Evolutionary conservation across 2,797 vertebrate species (phyloP).

Genomic region (Meda fulgida): DNA sequence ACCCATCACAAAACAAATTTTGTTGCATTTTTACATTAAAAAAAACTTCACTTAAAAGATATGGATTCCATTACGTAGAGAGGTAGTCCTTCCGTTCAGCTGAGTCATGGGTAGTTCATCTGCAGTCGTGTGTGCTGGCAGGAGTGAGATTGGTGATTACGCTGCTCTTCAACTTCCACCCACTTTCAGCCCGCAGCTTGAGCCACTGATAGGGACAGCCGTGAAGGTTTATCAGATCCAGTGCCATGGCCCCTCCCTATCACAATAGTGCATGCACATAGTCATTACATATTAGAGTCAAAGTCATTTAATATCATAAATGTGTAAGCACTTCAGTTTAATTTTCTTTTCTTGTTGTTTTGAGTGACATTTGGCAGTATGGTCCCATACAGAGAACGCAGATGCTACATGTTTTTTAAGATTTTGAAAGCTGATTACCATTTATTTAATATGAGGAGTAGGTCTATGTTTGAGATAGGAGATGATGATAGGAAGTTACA

Average conservation of each 20-base stretch:
- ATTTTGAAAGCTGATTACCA: not conserved
- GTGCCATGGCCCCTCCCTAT: slow-evolving; percentile 19
- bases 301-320: not conserved
- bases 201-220: slow-evolving; percentile 54
- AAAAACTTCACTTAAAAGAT: not conserved
- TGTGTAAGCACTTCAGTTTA: not conserved
- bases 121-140: not conserved
- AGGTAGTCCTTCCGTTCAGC: not conserved
- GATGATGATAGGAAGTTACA: not conserved
- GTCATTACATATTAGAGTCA: not conserved
- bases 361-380: not conserved
- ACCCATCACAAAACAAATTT: too few species aligned
- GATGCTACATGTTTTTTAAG: not conserved
- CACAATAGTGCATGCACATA: slow-evolving; percentile 8
- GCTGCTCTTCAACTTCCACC: slow-evolving; percentile 9
- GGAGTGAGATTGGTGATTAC: slow-evolving; percentile 36
- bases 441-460: not conserved
- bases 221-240: slow-evolving; percentile 43
- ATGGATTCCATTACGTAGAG: not conserved
- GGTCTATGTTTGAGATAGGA: not conserved
- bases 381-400: not conserved
- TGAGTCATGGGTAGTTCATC: slow-evolving; percentile 17
- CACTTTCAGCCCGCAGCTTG: slow-evolving; percentile 38
- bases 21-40: too few species aligned
- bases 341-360: not conserved